Conservation (phyloP, 2,113 vertebrate genomes). For the Emberiza fucata region DNA sequence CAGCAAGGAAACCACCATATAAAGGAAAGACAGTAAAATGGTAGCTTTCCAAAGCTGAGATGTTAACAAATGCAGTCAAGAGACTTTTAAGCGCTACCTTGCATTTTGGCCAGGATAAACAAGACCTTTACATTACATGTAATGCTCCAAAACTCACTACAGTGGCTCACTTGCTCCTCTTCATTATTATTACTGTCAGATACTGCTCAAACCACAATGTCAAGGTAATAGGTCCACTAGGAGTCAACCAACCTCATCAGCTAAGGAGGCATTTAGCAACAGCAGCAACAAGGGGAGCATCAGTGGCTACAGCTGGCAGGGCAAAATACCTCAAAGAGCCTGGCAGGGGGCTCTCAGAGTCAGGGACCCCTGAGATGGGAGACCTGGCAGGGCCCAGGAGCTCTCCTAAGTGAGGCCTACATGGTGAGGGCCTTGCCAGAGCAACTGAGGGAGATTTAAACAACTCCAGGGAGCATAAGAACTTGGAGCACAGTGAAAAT, state of each 20-base stretch:
- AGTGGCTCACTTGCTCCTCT: neutral
- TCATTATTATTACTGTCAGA: neutral
- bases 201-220: neutral
- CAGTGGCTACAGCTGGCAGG: neutral
- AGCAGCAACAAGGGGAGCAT: neutral
- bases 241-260: neutral
- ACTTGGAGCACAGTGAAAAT: neutral
- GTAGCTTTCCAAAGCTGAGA: neutral
- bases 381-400: neutral
- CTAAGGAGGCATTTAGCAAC: fast-evolving
- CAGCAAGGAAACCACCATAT: neutral
- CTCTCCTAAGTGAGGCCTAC: neutral
- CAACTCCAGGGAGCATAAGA: fast-evolving
- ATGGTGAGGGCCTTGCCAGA: neutral
- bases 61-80: neutral
- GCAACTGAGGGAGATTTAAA: neutral
- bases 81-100: neutral
- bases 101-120: neutral
- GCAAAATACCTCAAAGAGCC: neutral
- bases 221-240: neutral
- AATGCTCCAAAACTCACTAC: neutral
- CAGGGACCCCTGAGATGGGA: neutral
- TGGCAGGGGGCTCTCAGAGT: neutral
- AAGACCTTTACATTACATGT: neutral
- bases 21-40: neutral